phyloP scores from a whole-genome alignment of 2,888 invertebrate species.

The Serrognathus titanus region DNA sequence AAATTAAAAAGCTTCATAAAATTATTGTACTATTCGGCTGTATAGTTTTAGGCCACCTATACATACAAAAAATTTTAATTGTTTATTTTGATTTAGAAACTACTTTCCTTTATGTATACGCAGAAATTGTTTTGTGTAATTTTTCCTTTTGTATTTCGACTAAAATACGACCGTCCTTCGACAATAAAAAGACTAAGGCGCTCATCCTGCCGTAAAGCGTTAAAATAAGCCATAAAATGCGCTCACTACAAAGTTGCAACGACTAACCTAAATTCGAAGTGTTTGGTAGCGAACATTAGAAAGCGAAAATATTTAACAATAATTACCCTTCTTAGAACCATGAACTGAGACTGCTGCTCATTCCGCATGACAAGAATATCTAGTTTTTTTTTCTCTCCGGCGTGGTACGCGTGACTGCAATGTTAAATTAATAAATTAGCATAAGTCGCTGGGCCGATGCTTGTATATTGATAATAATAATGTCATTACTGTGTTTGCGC shows the following conservation, averaged over 20 bases:
- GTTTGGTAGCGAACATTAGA: slow-evolving; percentile 40
- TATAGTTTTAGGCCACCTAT: too few species aligned
- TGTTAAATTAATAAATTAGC: slow-evolving; percentile 14
- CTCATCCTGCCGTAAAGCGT: neutral
- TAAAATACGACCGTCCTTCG: too few species aligned
- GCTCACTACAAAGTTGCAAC: neutral
- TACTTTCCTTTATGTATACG: too few species aligned
- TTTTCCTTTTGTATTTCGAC: too few species aligned
- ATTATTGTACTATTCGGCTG: too few species aligned
- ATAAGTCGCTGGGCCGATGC: slow-evolving; percentile 3
- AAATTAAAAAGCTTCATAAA: too few species aligned
- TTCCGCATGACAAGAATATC: slow-evolving; percentile 31
- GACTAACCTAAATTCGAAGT: slow-evolving; percentile 38
- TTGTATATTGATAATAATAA: neutral
- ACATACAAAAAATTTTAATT: too few species aligned
- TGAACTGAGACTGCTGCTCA: slow-evolving; percentile 30
- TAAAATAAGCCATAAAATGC: too few species aligned
- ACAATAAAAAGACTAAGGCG: too few species aligned
- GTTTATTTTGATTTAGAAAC: too few species aligned
- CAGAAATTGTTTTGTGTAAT: too few species aligned
- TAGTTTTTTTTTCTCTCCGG: slow-evolving; percentile 13
- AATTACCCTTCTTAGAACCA: slow-evolving; percentile 39
- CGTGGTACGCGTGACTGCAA: slow-evolving; percentile 14
- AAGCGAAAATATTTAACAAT: slow-evolving; percentile 45
- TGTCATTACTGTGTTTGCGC: too few species aligned